Evolutionary conservation across 2,888 invertebrate species (phyloP).

Genomic region (Rhabditoides inermis): DNA sequence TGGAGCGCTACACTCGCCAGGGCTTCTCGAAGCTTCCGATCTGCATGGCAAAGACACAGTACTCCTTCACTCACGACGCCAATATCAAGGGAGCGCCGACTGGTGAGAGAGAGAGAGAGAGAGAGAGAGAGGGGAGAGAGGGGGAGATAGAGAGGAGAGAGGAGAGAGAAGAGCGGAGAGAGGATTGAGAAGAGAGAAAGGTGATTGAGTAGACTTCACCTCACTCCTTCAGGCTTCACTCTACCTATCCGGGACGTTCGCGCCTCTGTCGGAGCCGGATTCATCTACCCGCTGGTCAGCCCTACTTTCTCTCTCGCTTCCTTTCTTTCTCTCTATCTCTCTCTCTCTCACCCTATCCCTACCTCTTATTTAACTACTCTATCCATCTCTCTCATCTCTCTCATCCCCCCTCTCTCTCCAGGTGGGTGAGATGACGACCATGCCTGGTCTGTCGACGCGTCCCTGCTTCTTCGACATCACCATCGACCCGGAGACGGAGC

Average conservation of each 20-base stretch:
- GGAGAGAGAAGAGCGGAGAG: too few relatives aligned
- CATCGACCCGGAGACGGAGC: conserved; percentile 77
- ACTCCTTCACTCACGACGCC: conserved; percentile 83
- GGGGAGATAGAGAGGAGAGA: too few relatives aligned
- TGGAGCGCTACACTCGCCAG: conserved; percentile 69
- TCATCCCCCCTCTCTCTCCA: too few relatives aligned
- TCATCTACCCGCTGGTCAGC: conserved; percentile 82
- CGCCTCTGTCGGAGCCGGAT: conserved; percentile 87
- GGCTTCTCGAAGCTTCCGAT: conserved; percentile 80
- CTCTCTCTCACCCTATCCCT: too few relatives aligned
- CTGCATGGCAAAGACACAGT: conserved; percentile 96
- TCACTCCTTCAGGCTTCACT: conserved; percentile 67
- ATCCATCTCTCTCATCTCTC: too few relatives aligned
- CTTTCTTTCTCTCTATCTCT: too few relatives aligned
- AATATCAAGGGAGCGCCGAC: conserved; percentile 82
- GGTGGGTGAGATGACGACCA: conserved; percentile 71
- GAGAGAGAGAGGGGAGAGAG: too few relatives aligned
- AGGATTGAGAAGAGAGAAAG: too few relatives aligned
- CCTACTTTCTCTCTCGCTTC: too few relatives aligned
- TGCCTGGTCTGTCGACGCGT: conserved; percentile 90
- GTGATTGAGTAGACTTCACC: too few relatives aligned
- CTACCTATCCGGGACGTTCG: conserved; percentile 77
- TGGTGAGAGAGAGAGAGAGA: conserved; percentile 24
- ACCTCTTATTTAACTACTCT: not conserved
- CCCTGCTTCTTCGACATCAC: conserved; percentile 95